Base-by-base conservation (phyloP, 2,888 invertebrate species). In the Anthophora plumipes region DNA sequence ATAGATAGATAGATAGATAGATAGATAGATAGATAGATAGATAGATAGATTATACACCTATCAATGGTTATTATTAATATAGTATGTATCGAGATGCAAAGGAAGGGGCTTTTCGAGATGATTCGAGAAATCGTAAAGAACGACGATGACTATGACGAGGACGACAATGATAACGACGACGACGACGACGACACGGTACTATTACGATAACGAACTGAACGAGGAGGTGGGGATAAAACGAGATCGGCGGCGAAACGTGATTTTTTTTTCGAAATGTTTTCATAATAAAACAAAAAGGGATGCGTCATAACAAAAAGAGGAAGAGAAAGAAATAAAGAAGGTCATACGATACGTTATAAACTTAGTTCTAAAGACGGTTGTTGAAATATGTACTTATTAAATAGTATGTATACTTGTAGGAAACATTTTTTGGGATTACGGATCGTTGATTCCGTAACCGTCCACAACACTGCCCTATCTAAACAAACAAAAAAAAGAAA, bases 381-480 rank as follows among this genome's bases (percentile, higher is more conserved):
- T 92, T 92, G 90, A 92, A 88, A 90, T 86, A 91, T 92, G 90
- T 92, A 92, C 89, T 92, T 92, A 91, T 92, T 92, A 91, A 91
- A 90, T 92, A 92, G 91, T 90, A 89, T 90, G 89, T 91, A 92
- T 90, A 92, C 91, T 91, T 90, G 89, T 92, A 92, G 92, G 90
- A 90, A 90, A 91, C 89, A 90, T 91, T 92, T 52, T 91, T 92
- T 91, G 92, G 92, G 92, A 92, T 91, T 85, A 88, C 88, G 88
- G 88, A 87, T 31, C 72, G 54, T 74, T 76, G 76, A 86, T 85
- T 92, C 92, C 92, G 92, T 92, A 92, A 91, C 92, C 92, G 92
- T 92, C 92, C 92, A 92, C 91, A 90, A 91, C 92, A 92, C 92
- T 92, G 92, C 92, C 92, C 92, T 92, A 89, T 90, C 88, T 90